A percentile compares a stretch with the other conserved stretches of the same genome.
These are phyloP conservation scores for Caretta caretta DNA, from an alignment of 2,113 vertebrate genomes.

Conservation along the genomic window DNA sequence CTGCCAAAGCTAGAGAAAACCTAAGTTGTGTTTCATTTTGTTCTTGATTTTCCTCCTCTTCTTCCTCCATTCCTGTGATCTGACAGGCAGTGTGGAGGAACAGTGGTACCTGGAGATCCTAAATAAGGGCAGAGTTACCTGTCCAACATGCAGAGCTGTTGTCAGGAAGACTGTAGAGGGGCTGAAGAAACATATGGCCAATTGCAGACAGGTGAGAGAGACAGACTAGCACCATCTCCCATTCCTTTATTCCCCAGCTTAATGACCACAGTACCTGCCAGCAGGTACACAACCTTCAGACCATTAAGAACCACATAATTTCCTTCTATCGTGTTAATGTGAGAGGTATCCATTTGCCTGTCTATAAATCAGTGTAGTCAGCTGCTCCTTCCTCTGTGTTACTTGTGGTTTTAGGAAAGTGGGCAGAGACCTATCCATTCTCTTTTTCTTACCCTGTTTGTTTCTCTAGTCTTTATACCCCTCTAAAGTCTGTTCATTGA, in stretches of 20 bases:
- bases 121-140: slow-evolving; percentile 90
- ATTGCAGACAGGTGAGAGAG: slow-evolving; percentile 87
- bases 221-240: neutral
- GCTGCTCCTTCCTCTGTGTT: neutral
- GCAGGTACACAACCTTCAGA: neutral
- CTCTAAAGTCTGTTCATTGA: neutral
- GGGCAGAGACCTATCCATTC: neutral
- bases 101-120: slow-evolving; percentile 93
- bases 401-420: neutral
- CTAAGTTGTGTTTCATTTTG: neutral
- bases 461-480: neutral
- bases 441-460: neutral
- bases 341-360: neutral
- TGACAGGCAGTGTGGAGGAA: slow-evolving; percentile 91
- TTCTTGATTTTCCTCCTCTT: neutral
- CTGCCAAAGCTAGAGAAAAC: neutral
- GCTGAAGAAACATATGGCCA: slow-evolving; percentile 94
- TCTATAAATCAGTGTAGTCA: neutral
- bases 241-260: neutral
- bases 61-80: slow-evolving; percentile 11
- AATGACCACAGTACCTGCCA: neutral
- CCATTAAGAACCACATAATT: neutral
- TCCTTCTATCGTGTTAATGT: neutral
- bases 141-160: slow-evolving; percentile 93
- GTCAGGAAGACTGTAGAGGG: slow-evolving; percentile 95